Evolutionary conservation across 2,113 vertebrate species (phyloP).

Genomic region (Cariama cristata): DNA sequence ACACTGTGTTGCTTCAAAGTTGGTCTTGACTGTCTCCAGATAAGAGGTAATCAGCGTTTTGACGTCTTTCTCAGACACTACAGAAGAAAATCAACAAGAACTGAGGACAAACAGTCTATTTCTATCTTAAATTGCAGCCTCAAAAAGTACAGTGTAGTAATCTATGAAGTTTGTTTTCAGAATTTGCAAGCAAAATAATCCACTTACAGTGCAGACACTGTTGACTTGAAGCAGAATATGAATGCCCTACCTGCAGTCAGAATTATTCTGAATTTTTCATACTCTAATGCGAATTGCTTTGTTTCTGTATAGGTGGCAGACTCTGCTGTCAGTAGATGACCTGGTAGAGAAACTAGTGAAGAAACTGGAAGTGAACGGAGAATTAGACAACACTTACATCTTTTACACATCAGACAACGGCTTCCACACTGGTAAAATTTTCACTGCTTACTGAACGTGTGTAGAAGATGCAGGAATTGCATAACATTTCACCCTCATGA

Average conservation of each 20-base stretch:
- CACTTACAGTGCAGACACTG: neutral
- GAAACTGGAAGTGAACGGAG: constrained; percentile 83
- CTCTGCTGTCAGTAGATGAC: constrained; percentile 95
- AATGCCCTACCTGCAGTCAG: neutral
- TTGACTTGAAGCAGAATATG: neutral
- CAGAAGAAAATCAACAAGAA: neutral
- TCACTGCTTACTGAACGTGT: neutral
- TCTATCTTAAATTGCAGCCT: neutral
- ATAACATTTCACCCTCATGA: neutral
- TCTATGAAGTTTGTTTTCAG: neutral
- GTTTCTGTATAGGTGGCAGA: constrained; percentile 86
- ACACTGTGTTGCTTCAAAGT: neutral
- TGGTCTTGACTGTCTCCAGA: neutral
- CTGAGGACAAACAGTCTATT: neutral
- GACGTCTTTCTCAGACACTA: neutral
- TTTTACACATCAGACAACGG: constrained; percentile 98
- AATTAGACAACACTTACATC: constrained; percentile 91
- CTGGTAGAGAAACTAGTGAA: constrained; percentile 92
- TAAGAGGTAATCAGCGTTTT: neutral
- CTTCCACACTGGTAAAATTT: constrained; percentile 89
- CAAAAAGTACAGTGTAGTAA: neutral
- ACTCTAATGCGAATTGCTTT: neutral
- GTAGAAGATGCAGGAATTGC: neutral
- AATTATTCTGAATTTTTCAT: neutral
- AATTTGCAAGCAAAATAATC: neutral